Conservation (phyloP, 1,140 invertebrate species). For the Vollenhovia emeryi region DNA sequence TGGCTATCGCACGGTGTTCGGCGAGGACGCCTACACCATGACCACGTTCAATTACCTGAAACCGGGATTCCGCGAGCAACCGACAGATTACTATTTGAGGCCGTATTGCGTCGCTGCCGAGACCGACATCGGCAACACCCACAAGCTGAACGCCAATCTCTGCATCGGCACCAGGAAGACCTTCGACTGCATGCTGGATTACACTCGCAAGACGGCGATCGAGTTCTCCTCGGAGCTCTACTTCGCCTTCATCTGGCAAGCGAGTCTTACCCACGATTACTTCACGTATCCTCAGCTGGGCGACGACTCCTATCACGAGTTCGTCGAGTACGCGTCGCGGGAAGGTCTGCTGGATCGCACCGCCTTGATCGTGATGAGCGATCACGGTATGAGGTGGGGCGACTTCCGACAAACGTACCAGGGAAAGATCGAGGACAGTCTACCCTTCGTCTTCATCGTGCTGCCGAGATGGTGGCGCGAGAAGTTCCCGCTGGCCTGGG, state of each 20-base stretch:
- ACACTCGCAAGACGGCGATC: conserved; percentile 84
- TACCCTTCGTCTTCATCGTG: conserved; percentile 88
- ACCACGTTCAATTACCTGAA: conserved; percentile 87
- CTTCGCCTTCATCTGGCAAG: conserved; percentile 85
- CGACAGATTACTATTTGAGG: conserved; percentile 87
- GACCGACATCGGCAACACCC: conserved; percentile 83
- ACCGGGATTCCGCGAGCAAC: conserved; percentile 85
- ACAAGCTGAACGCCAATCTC: conserved; percentile 84
- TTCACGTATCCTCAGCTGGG: conserved; percentile 83
- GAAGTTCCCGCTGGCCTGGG: conserved; percentile 84
- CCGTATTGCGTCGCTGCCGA: conserved; percentile 84
- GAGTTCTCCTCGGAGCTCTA: conserved; percentile 84
- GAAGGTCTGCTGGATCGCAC: conserved; percentile 84
- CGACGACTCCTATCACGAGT: conserved; percentile 80
- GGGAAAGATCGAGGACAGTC: conserved; percentile 89
- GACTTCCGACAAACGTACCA: conserved; percentile 88
- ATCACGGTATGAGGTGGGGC: conserved; percentile 90
- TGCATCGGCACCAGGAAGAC: conserved; percentile 85
- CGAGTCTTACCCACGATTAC: conserved; percentile 85
- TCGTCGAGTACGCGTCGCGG: conserved; percentile 75
- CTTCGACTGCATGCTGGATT: conserved; percentile 82
- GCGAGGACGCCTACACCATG: conserved; percentile 87
- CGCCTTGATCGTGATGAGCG: conserved; percentile 89
- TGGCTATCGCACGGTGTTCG: conserved; percentile 86
- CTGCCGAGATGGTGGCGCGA: conserved; percentile 87